phyloP scores from a whole-genome alignment of 1,140 invertebrate species.

The Nephila pilipes region DNA sequence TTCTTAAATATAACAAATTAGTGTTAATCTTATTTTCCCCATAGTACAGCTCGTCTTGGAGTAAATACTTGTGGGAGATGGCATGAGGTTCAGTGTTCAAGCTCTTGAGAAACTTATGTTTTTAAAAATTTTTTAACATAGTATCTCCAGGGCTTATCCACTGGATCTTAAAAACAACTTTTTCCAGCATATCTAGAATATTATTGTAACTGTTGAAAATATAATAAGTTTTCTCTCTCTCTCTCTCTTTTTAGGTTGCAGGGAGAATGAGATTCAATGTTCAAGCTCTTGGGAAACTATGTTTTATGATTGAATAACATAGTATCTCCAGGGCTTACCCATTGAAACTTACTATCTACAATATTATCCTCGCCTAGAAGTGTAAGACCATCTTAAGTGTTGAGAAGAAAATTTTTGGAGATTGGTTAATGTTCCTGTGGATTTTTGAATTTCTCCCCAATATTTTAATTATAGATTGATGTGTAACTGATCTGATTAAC shows the following conservation, averaged over 20 bases:
- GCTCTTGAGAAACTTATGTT: constrained; percentile 66
- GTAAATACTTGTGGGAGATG: too few species aligned
- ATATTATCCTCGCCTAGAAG: not conserved
- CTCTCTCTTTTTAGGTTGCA: not conserved
- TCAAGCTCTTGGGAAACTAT: constrained; percentile 75
- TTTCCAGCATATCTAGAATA: too few species aligned
- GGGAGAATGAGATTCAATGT: constrained; percentile 45
- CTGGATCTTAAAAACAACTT: constrained; percentile 1
- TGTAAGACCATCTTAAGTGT: not conserved
- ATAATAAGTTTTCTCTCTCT: too few species aligned
- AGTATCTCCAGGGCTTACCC: constrained; percentile 67
- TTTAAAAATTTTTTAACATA: constrained; percentile 36
- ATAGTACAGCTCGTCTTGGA: too few species aligned
- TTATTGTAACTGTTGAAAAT: too few species aligned
- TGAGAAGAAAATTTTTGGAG: not conserved
- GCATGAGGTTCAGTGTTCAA: constrained; percentile 54
- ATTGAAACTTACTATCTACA: constrained; percentile 41
- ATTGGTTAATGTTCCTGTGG: too few species aligned
- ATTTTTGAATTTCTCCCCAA: too few species aligned
- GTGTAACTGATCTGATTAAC: too few species aligned
- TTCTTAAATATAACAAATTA: too few species aligned
- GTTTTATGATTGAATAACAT: constrained; percentile 55
- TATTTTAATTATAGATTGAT: too few species aligned
- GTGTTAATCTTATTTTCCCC: too few species aligned
- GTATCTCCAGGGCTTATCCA: constrained; percentile 62